Evolutionary conservation across 2,113 vertebrate species (phyloP).

Genomic region (human): GRCh38 chr7:12885001-12885500

Average conservation of each 20-base stretch:
- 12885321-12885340: background rate
- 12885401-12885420: background rate
- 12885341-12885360: background rate
- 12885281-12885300: background rate
- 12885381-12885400: background rate
- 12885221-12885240: constrained; percentile 58
- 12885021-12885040: too few species aligned
- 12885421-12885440: background rate
- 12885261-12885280: constrained; percentile 45
- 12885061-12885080: background rate
- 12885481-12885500: background rate
- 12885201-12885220: constrained; percentile 47
- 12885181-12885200: constrained; percentile 41
- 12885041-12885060: background rate
- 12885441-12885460: background rate
- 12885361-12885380: background rate
- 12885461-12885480: background rate
- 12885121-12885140: background rate
- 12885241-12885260: constrained; percentile 59
- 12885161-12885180: constrained; percentile 50
- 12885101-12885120: background rate
- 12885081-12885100: background rate
- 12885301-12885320: background rate
- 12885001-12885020: background rate
- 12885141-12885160: background rate